These are phyloP conservation scores for Cerastoderma edule DNA, from an alignment of 2,888 invertebrate species.

Conservation along the genomic window DNA sequence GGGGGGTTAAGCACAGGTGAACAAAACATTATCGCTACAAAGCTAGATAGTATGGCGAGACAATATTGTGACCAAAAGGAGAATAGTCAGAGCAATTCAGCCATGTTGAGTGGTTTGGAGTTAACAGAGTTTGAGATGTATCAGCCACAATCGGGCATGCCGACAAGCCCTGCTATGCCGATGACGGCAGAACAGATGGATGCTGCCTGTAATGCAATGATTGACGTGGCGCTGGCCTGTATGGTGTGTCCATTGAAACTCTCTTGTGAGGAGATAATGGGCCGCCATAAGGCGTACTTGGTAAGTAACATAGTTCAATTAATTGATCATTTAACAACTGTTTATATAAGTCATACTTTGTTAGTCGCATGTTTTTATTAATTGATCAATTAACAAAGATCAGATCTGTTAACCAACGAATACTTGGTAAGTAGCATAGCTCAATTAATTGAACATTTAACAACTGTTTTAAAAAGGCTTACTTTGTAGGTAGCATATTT, in stretches of 20 bases:
- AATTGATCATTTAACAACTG: no score
- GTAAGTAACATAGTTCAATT: conserved; percentile 24
- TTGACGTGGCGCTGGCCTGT: neutral
- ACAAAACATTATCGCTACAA: neutral
- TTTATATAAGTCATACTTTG: no score
- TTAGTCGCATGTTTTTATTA: no score
- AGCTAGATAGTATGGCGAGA: conserved; percentile 14
- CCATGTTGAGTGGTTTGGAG: neutral
- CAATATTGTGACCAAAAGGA: neutral
- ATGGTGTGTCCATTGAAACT: conserved; percentile 22
- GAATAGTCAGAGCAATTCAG: neutral
- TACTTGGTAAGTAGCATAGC: conserved; percentile 38
- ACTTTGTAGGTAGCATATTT: no score
- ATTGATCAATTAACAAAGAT: no score
- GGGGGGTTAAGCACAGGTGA: neutral
- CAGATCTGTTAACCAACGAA: no score
- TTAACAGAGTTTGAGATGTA: conserved; percentile 16
- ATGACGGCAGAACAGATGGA: neutral
- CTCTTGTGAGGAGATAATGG: conserved; percentile 40
- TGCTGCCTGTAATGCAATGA: neutral
- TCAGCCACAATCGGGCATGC: conserved; percentile 1
- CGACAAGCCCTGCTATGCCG: neutral
- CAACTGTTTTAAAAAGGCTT: no score
- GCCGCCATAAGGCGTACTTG: conserved; percentile 38
- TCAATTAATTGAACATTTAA: no score